Conservation (phyloP, 2,113 vertebrate genomes). For the Corythoichthys intestinalis region DNA sequence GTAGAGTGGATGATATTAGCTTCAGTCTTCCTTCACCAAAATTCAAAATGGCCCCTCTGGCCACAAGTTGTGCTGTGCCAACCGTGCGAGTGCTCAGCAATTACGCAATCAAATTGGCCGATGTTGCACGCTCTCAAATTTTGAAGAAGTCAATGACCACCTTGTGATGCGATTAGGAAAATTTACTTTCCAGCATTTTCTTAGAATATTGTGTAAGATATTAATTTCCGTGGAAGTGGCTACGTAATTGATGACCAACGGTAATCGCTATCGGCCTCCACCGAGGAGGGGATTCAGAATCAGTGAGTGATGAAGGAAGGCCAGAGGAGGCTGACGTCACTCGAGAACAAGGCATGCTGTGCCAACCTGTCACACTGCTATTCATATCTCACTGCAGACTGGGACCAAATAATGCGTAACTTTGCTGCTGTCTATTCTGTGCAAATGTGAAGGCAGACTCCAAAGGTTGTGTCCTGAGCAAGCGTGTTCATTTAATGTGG, state of each 20-base stretch:
- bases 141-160: slow-evolving; percentile 39
- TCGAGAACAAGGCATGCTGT: slow-evolving; percentile 63
- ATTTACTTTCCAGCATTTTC: slow-evolving; percentile 36
- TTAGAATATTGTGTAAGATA: not conserved
- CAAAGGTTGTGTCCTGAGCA: slow-evolving; percentile 5
- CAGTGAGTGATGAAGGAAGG: slow-evolving; percentile 60
- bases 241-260: slow-evolving; percentile 30
- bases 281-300: slow-evolving; percentile 52
- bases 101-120: slow-evolving; percentile 48
- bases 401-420: not conserved
- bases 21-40: slow-evolving; percentile 30
- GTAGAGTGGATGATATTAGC: slow-evolving; percentile 8
- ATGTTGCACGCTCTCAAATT: slow-evolving; percentile 45
- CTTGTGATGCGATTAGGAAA: slow-evolving; percentile 41
- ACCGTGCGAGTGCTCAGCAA: slow-evolving; percentile 12
- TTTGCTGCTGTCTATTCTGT: not conserved
- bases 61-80: slow-evolving; percentile 17
- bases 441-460: not conserved
- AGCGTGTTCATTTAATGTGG: slow-evolving; percentile 22
- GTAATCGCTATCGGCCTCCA: slow-evolving; percentile 30
- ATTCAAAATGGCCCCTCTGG: slow-evolving; percentile 50
- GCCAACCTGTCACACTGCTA: slow-evolving; percentile 66
- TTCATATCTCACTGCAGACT: slow-evolving; percentile 47
- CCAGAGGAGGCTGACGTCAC: slow-evolving; percentile 59
- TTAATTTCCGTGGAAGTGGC: not conserved